Percentiles rank a stretch among this genome's conserved stretches.
Conservation (phyloP, 2,888 invertebrate genomes). For the Proisotoma minuta region DNA sequence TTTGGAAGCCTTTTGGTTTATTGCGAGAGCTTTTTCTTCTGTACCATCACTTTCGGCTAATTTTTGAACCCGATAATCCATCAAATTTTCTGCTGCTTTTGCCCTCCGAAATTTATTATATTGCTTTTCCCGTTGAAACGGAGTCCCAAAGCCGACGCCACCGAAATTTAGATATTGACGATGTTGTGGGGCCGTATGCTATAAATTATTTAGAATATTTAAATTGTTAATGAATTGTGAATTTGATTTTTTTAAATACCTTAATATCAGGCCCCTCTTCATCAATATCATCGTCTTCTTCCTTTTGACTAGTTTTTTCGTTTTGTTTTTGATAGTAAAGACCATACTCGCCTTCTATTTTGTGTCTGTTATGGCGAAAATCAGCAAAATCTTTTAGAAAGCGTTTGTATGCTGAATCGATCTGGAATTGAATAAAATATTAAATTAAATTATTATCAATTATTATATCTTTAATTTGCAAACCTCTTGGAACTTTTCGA, state of each 20-base stretch:
- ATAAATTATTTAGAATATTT: slow-evolving; percentile 41
- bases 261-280: slow-evolving; percentile 42
- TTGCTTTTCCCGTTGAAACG: slow-evolving; percentile 71
- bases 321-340: slow-evolving; percentile 50
- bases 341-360: slow-evolving; percentile 50
- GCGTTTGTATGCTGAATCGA: slow-evolving; percentile 69
- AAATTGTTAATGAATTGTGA: background rate
- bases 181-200: slow-evolving; percentile 85
- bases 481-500: slow-evolving; percentile 68
- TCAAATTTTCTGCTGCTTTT: slow-evolving; percentile 65
- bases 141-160: slow-evolving; percentile 73
- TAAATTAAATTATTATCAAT: slow-evolving; percentile 3
- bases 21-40: slow-evolving; percentile 60
- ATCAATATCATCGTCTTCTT: slow-evolving; percentile 53
- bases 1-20: slow-evolving; percentile 61
- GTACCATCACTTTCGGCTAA: slow-evolving; percentile 45
- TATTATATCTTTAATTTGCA: slow-evolving; percentile 8
- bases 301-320: slow-evolving; percentile 52
- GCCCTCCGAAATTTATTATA: slow-evolving; percentile 65
- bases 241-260: too few relatives aligned
- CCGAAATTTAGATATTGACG: slow-evolving; percentile 74
- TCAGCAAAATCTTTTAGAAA: slow-evolving; percentile 64
- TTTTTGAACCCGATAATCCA: slow-evolving; percentile 55
- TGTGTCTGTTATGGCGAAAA: slow-evolving; percentile 57
- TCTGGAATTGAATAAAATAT: slow-evolving; percentile 52